A percentile compares a stretch with the other conserved stretches of the same genome.
Evolutionary conservation across 2,113 vertebrate genomes (phyloP).

Genomic region (Crotalus horridus): DNA sequence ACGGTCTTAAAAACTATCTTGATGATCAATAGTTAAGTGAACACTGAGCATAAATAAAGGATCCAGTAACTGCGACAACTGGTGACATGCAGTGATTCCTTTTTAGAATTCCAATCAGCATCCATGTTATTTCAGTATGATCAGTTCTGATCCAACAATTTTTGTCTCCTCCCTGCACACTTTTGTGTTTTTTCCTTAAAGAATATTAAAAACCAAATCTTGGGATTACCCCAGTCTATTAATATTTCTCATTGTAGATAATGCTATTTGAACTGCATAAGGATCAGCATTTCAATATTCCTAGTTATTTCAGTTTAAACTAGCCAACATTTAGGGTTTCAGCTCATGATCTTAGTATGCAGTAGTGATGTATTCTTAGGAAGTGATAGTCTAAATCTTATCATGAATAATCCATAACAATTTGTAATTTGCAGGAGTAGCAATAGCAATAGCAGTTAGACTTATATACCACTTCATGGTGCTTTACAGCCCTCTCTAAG

Average conservation of each 20-base stretch:
- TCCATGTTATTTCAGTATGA: not conserved
- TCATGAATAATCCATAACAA: not conserved
- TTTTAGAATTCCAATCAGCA: not conserved
- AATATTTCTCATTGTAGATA: not conserved
- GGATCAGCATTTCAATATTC: not conserved
- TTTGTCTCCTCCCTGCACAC: no score
- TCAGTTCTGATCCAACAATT: not conserved
- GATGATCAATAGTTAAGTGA: constrained; percentile 13
- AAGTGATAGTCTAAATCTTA: not conserved
- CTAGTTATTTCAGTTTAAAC: not conserved
- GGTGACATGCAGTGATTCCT: no score
- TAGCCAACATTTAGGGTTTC: not conserved
- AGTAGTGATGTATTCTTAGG: not conserved
- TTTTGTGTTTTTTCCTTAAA: not conserved
- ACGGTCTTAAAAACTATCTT: not conserved
- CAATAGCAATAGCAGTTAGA: not conserved
- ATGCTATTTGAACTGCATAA: not conserved
- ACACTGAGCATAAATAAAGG: not conserved
- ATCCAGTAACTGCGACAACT: not conserved
- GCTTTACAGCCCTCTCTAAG: not conserved
- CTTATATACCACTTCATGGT: not conserved
- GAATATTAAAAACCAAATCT: not conserved
- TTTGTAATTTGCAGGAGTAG: not conserved
- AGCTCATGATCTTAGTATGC: not conserved
- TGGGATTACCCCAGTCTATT: not conserved